phyloP scores from a whole-genome alignment of 2,113 vertebrate species.

The Istiophorus platypterus region DNA sequence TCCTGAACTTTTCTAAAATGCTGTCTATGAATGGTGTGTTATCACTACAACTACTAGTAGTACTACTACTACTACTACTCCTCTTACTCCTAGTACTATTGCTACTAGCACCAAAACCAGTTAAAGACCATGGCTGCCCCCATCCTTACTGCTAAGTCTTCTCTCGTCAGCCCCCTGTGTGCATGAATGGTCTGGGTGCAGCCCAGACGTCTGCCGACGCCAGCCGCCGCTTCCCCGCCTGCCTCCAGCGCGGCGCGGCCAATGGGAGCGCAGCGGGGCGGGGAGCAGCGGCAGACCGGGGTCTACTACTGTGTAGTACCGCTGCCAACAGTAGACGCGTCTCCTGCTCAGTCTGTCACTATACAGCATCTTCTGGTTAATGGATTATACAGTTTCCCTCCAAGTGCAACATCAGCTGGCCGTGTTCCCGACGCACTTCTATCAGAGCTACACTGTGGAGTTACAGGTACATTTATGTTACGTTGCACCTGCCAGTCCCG shows the following conservation, averaged over 20 bases:
- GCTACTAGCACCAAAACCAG: too few species aligned
- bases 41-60: too few species aligned
- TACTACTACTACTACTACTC: too few species aligned
- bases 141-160: too few species aligned
- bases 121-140: too few species aligned
- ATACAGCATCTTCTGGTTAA: slow-evolving; percentile 71
- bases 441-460: slow-evolving; percentile 81
- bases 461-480: slow-evolving; percentile 81
- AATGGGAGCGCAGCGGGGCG: slow-evolving; percentile 81
- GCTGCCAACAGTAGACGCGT: slow-evolving; percentile 70
- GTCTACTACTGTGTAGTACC: slow-evolving; percentile 64
- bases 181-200: background rate
- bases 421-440: slow-evolving; percentile 80
- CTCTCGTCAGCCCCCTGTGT: background rate
- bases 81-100: too few species aligned
- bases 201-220: slow-evolving; percentile 11
- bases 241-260: slow-evolving; percentile 57
- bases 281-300: slow-evolving; percentile 66
- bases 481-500: background rate
- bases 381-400: slow-evolving; percentile 85
- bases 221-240: slow-evolving; percentile 29
- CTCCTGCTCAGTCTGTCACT: slow-evolving; percentile 55
- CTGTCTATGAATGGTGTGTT: too few species aligned
- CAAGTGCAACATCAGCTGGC: slow-evolving; percentile 85
- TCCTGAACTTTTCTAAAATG: too few species aligned